Base-by-base conservation (phyloP, 2,888 invertebrate species). In the Elegia similella region DNA sequence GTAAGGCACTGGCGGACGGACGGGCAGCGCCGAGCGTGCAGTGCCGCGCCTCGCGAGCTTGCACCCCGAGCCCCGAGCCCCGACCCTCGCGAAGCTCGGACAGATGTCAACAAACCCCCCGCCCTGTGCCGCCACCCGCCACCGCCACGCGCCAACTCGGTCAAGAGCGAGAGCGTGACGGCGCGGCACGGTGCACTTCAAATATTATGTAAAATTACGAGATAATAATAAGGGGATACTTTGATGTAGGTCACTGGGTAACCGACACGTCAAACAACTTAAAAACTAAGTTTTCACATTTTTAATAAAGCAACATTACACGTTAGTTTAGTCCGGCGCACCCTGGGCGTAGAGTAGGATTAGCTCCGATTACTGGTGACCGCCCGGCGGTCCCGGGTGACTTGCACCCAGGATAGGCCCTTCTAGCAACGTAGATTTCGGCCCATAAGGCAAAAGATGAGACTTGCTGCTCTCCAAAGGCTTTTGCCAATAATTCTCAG, bases 1-100 rank as follows among this genome's bases (percentile, higher is more conserved):
- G 73, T 84, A 86, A 87, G 86, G 86, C 87, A 87, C 88, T 86
- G 78, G 42, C 60, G 42, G 52, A 53, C 61, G 57, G 52, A 52
- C 61, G 54, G 57, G 52, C 52, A 59, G 53, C 55, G 60, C 62
- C 52, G 55, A 44, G 57, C 46, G 44, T 16, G 17, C 57, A 12
- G 38, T 43, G 52, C 61, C 16, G 59, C 58, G 56, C 58, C 54
- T 50, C 60, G 59, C 58, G 59, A 60, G 61, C 57, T 56, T 56
- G 17, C 44, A 57, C 57, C 48, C 61, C 57, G 56, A 57, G 48
- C 62, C 58, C 57, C 44, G 43, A 57, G 52, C 57, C 48, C 61
- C 57, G 56, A 57, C 52, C 62, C 58, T 58, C 44, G 43, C 58
- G 23, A 44, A 54, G 50, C 57, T 16, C 56, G 42, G 34, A 12